Conservation (phyloP, 2,888 invertebrate genomes). For the Sipunculus nudus region DNA sequence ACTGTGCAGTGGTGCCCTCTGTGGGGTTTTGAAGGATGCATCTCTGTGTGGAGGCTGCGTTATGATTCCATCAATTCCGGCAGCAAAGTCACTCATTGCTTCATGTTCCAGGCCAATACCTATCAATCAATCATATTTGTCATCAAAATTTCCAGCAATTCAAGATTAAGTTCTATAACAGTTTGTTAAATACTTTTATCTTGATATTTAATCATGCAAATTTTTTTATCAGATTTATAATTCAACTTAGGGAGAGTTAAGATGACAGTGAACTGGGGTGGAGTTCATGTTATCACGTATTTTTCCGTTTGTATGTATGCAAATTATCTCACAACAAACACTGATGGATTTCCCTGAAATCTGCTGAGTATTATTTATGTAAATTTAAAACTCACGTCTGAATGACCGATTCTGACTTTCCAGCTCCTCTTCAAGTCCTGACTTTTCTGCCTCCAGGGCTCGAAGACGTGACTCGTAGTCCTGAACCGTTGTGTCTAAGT, state of each 20-base stretch:
- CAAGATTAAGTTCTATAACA: too few species aligned
- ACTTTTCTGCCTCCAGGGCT: slow-evolving; percentile 45
- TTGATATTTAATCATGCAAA: neutral
- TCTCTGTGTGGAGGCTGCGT: too few species aligned
- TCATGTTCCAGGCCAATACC: slow-evolving; percentile 29
- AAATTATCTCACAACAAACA: neutral
- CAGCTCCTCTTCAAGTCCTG: slow-evolving; percentile 49
- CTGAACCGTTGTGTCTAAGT: slow-evolving; percentile 46
- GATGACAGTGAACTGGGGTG: neutral
- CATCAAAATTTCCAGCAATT: too few species aligned
- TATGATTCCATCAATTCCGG: slow-evolving; percentile 24
- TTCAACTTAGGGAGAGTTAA: neutral
- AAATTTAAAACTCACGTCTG: slow-evolving; percentile 16
- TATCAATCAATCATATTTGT: neutral
- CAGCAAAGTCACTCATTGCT: slow-evolving; percentile 25
- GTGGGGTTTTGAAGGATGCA: too few species aligned
- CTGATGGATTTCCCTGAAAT: too few species aligned
- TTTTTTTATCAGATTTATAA: neutral
- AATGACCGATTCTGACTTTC: slow-evolving; percentile 31
- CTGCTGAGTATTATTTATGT: neutral
- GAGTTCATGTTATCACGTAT: neutral
- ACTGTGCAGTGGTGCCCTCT: too few species aligned
- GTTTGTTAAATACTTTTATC: too few species aligned
- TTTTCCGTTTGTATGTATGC: neutral
- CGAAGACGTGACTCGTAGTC: slow-evolving; percentile 49